Conservation (phyloP, 2,797 vertebrate species). For the Lutjanus campechanus region DNA sequence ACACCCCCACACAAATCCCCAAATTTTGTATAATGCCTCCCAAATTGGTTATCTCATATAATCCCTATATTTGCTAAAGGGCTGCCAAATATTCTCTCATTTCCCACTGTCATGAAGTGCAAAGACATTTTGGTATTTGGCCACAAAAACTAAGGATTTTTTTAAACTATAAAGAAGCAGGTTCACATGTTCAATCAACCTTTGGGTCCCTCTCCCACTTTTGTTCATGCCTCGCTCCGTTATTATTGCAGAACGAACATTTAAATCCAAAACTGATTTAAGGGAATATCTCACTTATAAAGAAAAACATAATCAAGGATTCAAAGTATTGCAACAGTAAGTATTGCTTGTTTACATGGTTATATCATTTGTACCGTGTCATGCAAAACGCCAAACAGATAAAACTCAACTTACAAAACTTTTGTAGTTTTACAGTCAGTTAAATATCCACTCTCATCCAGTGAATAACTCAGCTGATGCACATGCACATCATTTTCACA, state of each 20-base stretch:
- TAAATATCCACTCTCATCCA: slow-evolving; percentile 40
- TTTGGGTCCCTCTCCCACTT: neutral
- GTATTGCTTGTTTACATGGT: slow-evolving; percentile 61
- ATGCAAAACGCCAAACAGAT: slow-evolving; percentile 69
- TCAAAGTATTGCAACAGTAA: slow-evolving; percentile 42
- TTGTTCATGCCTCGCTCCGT: slow-evolving; percentile 25
- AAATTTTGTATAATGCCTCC: neutral
- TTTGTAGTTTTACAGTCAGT: slow-evolving; percentile 40
- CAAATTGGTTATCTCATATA: neutral
- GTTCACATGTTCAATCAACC: neutral
- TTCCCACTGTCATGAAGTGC: neutral
- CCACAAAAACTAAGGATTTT: slow-evolving; percentile 18
- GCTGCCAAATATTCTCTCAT: neutral
- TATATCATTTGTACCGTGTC: slow-evolving; percentile 49
- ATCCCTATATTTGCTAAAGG: neutral
- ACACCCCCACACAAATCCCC: neutral
- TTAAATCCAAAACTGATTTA: slow-evolving; percentile 35
- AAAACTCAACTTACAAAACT: slow-evolving; percentile 40
- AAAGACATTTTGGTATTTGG: no score
- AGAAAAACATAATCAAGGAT: slow-evolving; percentile 33
- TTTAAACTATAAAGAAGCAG: slow-evolving; percentile 13
- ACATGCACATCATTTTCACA: slow-evolving; percentile 72
- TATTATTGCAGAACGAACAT: slow-evolving; percentile 46
- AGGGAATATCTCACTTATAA: slow-evolving; percentile 20
- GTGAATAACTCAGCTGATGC: slow-evolving; percentile 55